phyloP scores from a whole-genome alignment of 2,113 vertebrate species.

The Eonycteris spelaea region DNA sequence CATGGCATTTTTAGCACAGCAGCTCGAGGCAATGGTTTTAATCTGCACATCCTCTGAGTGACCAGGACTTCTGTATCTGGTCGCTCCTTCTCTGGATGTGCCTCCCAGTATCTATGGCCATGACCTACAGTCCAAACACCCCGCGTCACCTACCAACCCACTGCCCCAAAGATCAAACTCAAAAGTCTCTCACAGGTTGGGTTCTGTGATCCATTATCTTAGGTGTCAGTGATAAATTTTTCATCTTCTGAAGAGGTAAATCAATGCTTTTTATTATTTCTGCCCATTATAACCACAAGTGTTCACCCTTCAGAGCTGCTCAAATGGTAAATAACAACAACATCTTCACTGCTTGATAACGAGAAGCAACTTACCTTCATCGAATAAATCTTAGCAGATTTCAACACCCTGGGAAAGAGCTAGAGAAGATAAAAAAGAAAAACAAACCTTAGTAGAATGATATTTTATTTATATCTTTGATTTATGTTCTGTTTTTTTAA shows the following conservation, averaged over 20 bases:
- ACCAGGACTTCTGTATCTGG: not conserved
- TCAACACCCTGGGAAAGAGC: conserved; percentile 73
- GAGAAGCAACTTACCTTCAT: conserved; percentile 76
- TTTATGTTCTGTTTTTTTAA: conserved; percentile 77
- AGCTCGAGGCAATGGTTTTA: not conserved
- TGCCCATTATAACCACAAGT: conserved; percentile 60
- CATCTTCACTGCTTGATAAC: conserved; percentile 78
- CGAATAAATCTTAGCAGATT: conserved; percentile 80
- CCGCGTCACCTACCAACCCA: not conserved
- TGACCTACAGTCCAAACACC: not conserved
- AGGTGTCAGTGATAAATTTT: conserved; percentile 69
- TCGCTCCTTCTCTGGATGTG: not conserved
- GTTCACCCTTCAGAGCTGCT: conserved; percentile 73
- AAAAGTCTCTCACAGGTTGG: not conserved
- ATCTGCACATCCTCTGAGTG: not conserved
- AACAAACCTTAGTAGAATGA: conserved; percentile 72
- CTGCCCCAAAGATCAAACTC: not conserved
- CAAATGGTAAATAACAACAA: conserved; percentile 71
- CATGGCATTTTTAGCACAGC: not conserved
- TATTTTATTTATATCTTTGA: conserved; percentile 81
- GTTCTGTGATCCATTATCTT: conserved; percentile 68
- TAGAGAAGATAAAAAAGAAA: conserved; percentile 70
- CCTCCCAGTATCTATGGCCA: not conserved
- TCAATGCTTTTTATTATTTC: conserved; percentile 71
- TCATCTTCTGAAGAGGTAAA: conserved; percentile 68